These are phyloP conservation scores for Ophraella communa DNA, from an alignment of 2,888 invertebrate genomes.

Conservation along the genomic window DNA sequence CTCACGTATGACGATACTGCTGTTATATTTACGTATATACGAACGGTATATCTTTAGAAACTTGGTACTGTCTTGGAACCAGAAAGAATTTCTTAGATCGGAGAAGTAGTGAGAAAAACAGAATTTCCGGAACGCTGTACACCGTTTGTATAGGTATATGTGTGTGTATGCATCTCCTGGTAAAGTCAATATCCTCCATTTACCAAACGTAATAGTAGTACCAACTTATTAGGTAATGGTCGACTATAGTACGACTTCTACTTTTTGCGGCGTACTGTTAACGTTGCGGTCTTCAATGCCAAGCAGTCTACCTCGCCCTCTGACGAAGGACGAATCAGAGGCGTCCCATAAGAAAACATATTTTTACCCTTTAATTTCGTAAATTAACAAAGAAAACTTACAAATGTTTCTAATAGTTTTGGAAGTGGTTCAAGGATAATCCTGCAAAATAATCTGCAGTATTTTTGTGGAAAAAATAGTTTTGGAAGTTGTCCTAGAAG, in stretches of 20 bases:
- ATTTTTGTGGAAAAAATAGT: too few relatives aligned
- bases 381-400: background rate
- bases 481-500: too few relatives aligned
- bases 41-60: background rate
- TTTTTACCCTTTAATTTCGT: background rate
- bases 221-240: constrained; percentile 52
- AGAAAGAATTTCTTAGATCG: background rate
- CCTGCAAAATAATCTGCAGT: too few relatives aligned
- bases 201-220: constrained; percentile 28
- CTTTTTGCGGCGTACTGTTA: constrained; percentile 45
- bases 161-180: constrained; percentile 15
- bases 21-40: too few relatives aligned
- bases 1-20: too few relatives aligned
- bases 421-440: too few relatives aligned
- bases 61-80: too few relatives aligned
- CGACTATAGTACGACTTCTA: constrained; percentile 39
- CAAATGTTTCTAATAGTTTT: too few relatives aligned
- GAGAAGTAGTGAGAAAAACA: background rate
- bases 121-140: constrained; percentile 27
- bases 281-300: constrained; percentile 43
- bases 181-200: constrained; percentile 51
- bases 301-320: constrained; percentile 51
- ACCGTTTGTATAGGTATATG: constrained; percentile 9
- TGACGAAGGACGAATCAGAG: constrained; percentile 36
- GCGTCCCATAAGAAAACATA: background rate